Base-by-base conservation (phyloP, 2,888 invertebrate species). In the Ligdia adustata region DNA sequence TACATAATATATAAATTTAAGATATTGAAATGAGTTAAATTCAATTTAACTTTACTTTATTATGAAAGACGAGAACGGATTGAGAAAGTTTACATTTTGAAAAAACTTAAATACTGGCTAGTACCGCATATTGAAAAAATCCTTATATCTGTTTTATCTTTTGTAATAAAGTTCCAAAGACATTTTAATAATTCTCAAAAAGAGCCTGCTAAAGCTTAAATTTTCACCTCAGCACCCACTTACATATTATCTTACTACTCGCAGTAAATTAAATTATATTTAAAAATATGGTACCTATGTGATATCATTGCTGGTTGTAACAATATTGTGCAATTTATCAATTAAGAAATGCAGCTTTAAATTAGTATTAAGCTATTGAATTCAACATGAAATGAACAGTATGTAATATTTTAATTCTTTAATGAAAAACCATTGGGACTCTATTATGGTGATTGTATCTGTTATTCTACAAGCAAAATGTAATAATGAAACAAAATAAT, bases 271-370 rank as follows among this genome's bases (percentile, higher is more conserved):
- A 26, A 27, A 9, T 11, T 12, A 43, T 26, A 16, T 39, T 20
- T 31, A 12, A 40, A 31, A 65, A 55, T 61, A 66, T 56, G 63
- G 72, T 72, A n/a, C n/a, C n/a, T n/a, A 77, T 81, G 83, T 83
- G 82, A 83, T 83, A 84, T 79, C 74, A 53, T 78, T 76, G 80
- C 81, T 70, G 79, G 79, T 81, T 82, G 79, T 83, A 67, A 63
- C 65, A 57, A 77, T 77, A 77, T 70, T 79, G 80, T 80, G 78
- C 72, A 65, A 69, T 63, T 69, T 67, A 64, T 72, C 66, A 66
- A 70, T 53, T 72, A 77, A 73, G 73, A 73, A 58, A 55, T 64
- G 71, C 74, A 82, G 80, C 77, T 82, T 80, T 83, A 83, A 50
- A 63, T 66, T 79, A 77, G 72, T 59, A 55, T 47, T 79, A 80